Conservation (phyloP, 2,113 vertebrate genomes). For the Actenoides hombroni region DNA sequence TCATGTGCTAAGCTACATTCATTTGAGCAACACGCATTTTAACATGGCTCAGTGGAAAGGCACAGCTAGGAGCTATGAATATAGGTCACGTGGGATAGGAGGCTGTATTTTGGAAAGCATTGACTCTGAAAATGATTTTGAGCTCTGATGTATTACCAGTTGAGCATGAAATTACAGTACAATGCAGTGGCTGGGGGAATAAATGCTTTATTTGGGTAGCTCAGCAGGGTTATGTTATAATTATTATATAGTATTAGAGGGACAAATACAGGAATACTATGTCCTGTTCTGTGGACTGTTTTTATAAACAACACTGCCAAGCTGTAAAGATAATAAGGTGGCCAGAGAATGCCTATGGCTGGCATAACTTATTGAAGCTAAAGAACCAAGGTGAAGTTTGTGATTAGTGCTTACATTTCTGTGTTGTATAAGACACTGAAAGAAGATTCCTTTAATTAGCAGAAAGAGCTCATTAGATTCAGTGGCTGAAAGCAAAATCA, state of each 20-base stretch:
- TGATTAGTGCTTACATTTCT: neutral
- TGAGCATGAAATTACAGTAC: constrained; percentile 54
- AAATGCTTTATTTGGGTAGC: neutral
- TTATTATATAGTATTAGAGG: neutral
- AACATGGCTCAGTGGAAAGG: constrained; percentile 38
- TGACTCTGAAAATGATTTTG: constrained; percentile 50
- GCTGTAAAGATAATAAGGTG: neutral
- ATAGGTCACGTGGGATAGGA: neutral
- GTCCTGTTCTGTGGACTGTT: constrained; percentile 2
- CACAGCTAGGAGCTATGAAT: constrained; percentile 46
- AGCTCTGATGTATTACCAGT: constrained; percentile 29
- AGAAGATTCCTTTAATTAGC: neutral
- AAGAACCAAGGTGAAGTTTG: neutral
- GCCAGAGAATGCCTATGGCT: neutral
- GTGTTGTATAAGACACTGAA: neutral
- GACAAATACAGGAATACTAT: neutral
- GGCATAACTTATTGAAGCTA: neutral
- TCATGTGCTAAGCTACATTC: neutral
- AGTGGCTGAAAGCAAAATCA: neutral
- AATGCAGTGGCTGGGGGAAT: neutral
- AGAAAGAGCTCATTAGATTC: neutral
- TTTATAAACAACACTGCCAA: neutral
- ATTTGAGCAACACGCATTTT: neutral
- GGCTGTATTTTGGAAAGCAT: constrained; percentile 48
- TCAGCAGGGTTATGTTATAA: constrained; percentile 14